These are phyloP conservation scores for Neoitamus cyanurus DNA, from an alignment of 2,888 invertebrate species.

Conservation along the genomic window DNA sequence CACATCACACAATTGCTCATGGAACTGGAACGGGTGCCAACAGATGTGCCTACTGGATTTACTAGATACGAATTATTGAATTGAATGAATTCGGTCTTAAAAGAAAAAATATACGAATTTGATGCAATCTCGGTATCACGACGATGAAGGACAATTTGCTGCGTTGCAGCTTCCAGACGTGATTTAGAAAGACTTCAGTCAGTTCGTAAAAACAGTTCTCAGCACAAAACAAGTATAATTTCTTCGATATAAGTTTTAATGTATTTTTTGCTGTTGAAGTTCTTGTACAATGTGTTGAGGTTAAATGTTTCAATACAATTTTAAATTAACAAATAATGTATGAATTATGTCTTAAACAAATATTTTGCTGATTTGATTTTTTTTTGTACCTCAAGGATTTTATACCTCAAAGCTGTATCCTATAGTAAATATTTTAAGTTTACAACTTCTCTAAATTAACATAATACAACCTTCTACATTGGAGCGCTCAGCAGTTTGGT, in stretches of 20 bases:
- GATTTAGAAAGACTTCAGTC: constrained; percentile 59
- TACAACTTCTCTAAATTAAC: no score
- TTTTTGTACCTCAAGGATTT: no score
- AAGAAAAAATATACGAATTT: constrained; percentile 60
- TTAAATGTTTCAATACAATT: no score
- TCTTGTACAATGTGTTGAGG: no score
- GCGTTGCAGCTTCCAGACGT: constrained; percentile 61
- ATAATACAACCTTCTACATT: no score
- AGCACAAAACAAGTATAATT: neutral
- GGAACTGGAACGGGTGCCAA: constrained; percentile 63
- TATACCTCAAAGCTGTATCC: no score
- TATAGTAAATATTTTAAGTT: no score
- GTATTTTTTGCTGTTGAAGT: neutral
- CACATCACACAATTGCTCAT: constrained; percentile 60
- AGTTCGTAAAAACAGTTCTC: constrained; percentile 51
- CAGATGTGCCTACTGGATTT: constrained; percentile 60
- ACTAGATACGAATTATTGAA: constrained; percentile 60
- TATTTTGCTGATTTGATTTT: no score
- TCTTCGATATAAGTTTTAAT: neutral
- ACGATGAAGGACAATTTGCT: constrained; percentile 63
- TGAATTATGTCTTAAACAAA: no score
- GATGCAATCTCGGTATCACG: constrained; percentile 58
- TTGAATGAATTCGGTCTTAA: constrained; percentile 56
- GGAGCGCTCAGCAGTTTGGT: no score
- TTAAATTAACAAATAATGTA: no score